phyloP scores from a whole-genome alignment of 37 sponge, comb jelly and placozoan genomes.

The Beroe forskalii region DNA sequence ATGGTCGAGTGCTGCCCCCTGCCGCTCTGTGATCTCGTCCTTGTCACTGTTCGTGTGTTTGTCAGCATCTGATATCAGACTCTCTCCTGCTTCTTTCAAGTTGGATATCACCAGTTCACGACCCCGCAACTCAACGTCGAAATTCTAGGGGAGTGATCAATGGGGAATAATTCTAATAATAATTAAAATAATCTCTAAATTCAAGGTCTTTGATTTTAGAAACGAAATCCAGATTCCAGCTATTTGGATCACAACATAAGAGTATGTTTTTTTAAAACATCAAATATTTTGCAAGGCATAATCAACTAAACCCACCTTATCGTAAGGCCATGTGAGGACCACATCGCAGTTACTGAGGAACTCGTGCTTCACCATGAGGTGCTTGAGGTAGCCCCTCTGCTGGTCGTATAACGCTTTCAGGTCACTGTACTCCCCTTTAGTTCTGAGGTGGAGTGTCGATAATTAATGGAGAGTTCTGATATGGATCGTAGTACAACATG shows the following conservation, averaged over 20 bases:
- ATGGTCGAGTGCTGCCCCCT: background rate
- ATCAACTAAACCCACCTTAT: background rate
- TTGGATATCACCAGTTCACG: conserved; percentile 37
- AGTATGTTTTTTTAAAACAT: no score
- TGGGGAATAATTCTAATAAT: background rate
- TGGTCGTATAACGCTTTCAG: conserved; percentile 17
- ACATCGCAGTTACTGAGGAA: conserved; percentile 29
- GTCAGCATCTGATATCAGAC: conserved; percentile 8
- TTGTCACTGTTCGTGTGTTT: conserved; percentile 39
- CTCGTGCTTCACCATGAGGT: conserved; percentile 28
- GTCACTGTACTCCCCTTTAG: background rate
- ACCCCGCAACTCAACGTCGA: conserved; percentile 27
- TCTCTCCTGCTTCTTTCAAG: background rate
- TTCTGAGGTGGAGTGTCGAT: background rate
- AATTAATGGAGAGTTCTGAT: no score
- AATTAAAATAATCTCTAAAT: background rate
- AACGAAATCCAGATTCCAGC: no score
- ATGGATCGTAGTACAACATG: no score
- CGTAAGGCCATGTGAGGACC: conserved; percentile 37
- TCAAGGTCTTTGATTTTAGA: no score
- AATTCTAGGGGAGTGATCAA: background rate
- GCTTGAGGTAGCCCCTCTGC: conserved; percentile 19
- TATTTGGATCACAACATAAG: no score
- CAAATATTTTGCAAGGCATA: background rate
- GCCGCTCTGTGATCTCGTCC: background rate